A percentile compares a stretch with the other conserved stretches of the same genome.
Evolutionary conservation across 1,140 invertebrate genomes (phyloP).

Genomic region (Heterodera schachtii): DNA sequence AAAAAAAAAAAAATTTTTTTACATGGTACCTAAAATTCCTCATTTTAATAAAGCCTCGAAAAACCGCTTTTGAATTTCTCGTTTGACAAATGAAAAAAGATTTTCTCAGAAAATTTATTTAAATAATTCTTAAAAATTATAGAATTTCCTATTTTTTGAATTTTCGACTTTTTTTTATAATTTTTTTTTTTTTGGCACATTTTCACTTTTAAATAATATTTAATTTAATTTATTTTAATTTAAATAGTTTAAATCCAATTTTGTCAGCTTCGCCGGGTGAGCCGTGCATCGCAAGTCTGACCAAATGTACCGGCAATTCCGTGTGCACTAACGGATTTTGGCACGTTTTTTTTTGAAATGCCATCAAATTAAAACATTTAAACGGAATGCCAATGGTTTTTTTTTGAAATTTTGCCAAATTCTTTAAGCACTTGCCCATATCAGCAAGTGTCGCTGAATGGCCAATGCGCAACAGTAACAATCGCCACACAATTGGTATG

Average conservation of each 20-base stretch:
- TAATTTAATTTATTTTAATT: not conserved
- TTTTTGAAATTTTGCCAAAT: not conserved
- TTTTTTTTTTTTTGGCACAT: too few relatives aligned
- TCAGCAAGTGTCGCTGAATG: constrained; percentile 46
- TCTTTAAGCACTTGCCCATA: constrained; percentile 34
- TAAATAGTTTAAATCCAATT: constrained; percentile 7
- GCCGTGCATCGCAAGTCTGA: constrained; percentile 46
- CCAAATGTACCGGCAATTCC: constrained; percentile 44
- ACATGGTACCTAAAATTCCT: too few relatives aligned
- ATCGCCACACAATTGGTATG: constrained; percentile 42
- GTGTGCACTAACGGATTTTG: constrained; percentile 40
- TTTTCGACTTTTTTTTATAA: too few relatives aligned
- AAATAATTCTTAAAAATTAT: too few relatives aligned
- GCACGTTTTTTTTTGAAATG: not conserved
- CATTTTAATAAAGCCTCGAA: too few relatives aligned
- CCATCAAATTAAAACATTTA: too few relatives aligned
- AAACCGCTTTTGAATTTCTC: too few relatives aligned
- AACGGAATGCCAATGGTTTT: too few relatives aligned
- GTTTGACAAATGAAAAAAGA: too few relatives aligned
- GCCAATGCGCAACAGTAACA: constrained; percentile 50
- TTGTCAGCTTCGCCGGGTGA: constrained; percentile 46
- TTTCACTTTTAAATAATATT: not conserved
- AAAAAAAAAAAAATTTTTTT: too few relatives aligned
- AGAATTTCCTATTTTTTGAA: too few relatives aligned
- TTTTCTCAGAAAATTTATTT: too few relatives aligned